Evolutionary conservation across 2,113 vertebrate genomes (phyloP).

Genomic region (Argyrosomus japonicus): DNA sequence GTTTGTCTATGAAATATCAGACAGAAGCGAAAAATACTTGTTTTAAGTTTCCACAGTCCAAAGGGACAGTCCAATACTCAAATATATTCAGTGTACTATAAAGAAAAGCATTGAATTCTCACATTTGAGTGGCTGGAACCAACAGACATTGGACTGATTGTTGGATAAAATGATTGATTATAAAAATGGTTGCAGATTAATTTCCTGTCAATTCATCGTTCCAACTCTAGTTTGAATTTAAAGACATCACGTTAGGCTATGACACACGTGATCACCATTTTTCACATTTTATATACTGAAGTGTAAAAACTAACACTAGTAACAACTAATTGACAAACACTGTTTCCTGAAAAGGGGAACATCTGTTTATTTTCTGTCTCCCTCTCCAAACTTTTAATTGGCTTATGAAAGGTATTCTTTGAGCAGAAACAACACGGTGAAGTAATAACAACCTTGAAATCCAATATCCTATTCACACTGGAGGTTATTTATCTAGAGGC

Average conservation of each 20-base stretch:
- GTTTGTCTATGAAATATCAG: background rate
- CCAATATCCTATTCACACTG: constrained; percentile 68
- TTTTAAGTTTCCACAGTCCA: background rate
- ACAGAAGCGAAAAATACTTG: background rate
- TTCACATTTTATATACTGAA: background rate
- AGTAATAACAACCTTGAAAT: constrained; percentile 63
- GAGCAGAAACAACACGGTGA: constrained; percentile 42
- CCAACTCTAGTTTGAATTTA: background rate
- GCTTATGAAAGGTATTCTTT: constrained; percentile 41
- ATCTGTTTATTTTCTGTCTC: constrained; percentile 19
- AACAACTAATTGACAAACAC: background rate
- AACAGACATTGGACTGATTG: too few species aligned
- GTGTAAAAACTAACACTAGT: too few species aligned
- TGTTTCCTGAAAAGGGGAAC: background rate
- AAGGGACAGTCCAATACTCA: background rate
- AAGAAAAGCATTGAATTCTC: background rate
- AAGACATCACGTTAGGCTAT: background rate
- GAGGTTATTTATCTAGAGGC: constrained; percentile 53
- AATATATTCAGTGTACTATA: background rate
- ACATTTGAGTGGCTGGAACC: background rate
- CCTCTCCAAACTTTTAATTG: constrained; percentile 35
- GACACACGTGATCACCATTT: background rate
- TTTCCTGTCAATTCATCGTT: background rate
- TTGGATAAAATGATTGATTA: background rate
- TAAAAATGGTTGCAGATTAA: background rate